Evolutionary conservation across 1,140 invertebrate species (phyloP).

Genomic region (Drosophila tropicalis): DNA sequence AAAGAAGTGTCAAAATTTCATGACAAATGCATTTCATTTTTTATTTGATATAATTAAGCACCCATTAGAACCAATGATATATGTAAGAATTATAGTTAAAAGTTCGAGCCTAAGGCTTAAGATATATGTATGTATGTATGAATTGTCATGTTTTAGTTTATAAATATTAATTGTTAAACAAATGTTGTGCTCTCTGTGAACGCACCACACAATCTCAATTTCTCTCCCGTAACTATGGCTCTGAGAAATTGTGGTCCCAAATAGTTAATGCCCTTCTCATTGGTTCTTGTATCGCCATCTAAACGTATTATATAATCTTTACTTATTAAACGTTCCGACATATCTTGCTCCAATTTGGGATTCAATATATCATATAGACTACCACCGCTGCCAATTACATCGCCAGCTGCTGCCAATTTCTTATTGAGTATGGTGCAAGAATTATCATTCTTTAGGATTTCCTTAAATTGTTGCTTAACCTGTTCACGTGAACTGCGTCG

Average conservation of each 20-base stretch:
- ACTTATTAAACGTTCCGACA: conserved; percentile 61
- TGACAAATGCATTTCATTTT: conserved; percentile 3
- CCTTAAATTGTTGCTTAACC: conserved; percentile 63
- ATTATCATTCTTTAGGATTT: conserved; percentile 63
- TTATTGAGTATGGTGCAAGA: conserved; percentile 66
- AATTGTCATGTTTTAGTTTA: background rate
- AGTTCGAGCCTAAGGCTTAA: background rate
- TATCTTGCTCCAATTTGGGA: conserved; percentile 58
- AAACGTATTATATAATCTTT: conserved; percentile 78
- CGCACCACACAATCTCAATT: conserved; percentile 77
- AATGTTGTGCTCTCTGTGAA: conserved; percentile 81
- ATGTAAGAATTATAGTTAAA: background rate
- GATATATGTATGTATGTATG: background rate
- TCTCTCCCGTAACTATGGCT: conserved; percentile 73
- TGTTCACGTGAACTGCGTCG: conserved; percentile 33
- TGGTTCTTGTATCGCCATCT: conserved; percentile 51
- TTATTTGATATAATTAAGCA: background rate
- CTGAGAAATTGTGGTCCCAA: conserved; percentile 79
- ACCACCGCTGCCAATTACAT: conserved; percentile 32
- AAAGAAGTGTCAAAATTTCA: background rate
- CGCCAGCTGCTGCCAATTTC: conserved; percentile 40
- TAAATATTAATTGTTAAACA: conserved; percentile 33
- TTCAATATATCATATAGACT: conserved; percentile 57
- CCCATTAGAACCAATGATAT: background rate
- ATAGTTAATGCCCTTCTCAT: conserved; percentile 54